Evolutionary conservation across 1,140 invertebrate species (phyloP), one percentile per base, ranked within the genome.

Genomic region (Agraylea sexmaculata): DNA sequence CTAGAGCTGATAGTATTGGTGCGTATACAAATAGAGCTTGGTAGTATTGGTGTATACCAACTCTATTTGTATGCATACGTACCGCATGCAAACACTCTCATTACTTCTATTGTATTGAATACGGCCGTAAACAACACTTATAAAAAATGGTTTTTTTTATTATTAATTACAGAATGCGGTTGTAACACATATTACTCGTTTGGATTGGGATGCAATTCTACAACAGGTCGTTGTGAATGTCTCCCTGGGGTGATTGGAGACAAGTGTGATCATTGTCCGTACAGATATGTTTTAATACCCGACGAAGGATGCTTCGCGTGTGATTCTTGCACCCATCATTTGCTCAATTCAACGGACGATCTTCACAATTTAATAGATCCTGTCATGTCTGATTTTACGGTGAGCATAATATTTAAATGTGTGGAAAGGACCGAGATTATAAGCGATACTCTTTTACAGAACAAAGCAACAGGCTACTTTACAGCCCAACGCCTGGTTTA

Each of bases 211-310:
- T 96, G 91, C 53, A 86, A 94, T 58, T 73, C 80, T 0, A 52
- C 70, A 7, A 94, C 83, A 2, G 95, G 95, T 0, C 85, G 92
- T 47, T 99, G 95, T 58, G 77, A 85, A 37, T 99, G 95, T 66
- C 62, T 98, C 16, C 88, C 87, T 0, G 93, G 92, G 11, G 94
- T 97, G 0, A 79, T 92, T 27, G 95, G 95, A 1, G 82, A 88
- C 52, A 90, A 89, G 54, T 99, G 95, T 61, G 90, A 97, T 50
- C 76, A 81, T 4, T 99, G 95, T 62, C 87, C 90, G 0, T 71
- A 83, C 50, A 73, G 49, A 38, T 64, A 83, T 43, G 75, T 86
- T 5, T 64, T 80, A 6, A 73, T 83, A 7, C 72, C 75, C 25
- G 71, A 77, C 13, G 59, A 74, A 37, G 83, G 83, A 1, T 87